Evolutionary conservation across 2,888 invertebrate genomes (phyloP).

Genomic region (Pristionchus japonicus): DNA sequence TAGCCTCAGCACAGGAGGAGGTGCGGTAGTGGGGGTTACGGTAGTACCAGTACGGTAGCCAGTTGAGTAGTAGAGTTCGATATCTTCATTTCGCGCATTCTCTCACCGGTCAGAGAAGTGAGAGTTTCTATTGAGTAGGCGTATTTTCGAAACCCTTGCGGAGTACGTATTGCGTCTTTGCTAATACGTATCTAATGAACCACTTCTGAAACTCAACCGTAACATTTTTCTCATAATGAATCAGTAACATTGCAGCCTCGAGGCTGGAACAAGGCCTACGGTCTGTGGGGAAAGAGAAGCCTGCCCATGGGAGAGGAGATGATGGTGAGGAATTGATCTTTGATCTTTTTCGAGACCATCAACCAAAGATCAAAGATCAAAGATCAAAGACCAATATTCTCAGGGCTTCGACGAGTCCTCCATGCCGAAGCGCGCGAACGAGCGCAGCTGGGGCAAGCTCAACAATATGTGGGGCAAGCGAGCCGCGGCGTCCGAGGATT

Average conservation of each 20-base stretch:
- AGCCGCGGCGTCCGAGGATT: neutral
- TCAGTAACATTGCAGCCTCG: conserved; percentile 17
- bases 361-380: neutral
- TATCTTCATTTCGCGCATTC: too few species aligned
- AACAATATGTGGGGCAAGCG: conserved; percentile 48
- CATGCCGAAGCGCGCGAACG: neutral
- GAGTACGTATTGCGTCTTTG: too few species aligned
- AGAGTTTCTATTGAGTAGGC: too few species aligned
- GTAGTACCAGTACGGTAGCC: too few species aligned
- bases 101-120: neutral
- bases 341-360: neutral
- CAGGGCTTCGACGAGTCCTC: neutral
- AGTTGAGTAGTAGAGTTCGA: too few species aligned
- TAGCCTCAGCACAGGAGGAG: conserved; percentile 3
- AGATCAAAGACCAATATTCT: neutral
- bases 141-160: too few species aligned
- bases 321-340: neutral
- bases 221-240: too few species aligned
- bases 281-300: conserved; percentile 46
- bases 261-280: conserved; percentile 45
- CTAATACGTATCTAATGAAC: too few species aligned
- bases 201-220: neutral
- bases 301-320: neutral
- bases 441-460: conserved; percentile 42
- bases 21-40: neutral